A percentile compares a stretch with the other conserved stretches of the same genome.
Evolutionary conservation across 2,113 vertebrate species (phyloP).

Genomic region (Heterotis niloticus): DNA sequence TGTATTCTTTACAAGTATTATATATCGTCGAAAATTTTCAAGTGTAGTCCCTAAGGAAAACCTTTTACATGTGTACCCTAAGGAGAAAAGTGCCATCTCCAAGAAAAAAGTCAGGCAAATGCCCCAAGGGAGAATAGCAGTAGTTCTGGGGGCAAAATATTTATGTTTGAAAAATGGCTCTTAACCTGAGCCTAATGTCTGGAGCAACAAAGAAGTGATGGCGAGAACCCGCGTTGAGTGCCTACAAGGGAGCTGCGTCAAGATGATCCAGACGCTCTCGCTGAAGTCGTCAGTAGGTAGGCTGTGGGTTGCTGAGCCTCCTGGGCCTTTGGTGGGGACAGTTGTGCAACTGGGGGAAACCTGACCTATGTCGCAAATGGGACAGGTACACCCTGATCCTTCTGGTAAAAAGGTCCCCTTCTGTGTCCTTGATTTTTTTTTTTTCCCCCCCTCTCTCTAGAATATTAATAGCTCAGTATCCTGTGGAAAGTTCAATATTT

Average conservation of each 20-base stretch:
- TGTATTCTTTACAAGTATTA: neutral
- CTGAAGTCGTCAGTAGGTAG: neutral
- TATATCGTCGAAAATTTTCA: neutral
- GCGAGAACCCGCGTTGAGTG: neutral
- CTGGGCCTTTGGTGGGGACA: neutral
- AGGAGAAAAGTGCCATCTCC: neutral
- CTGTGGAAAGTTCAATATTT: slow-evolving; percentile 62
- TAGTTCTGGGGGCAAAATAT: slow-evolving; percentile 4
- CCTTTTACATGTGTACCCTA: neutral
- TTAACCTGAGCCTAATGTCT: slow-evolving; percentile 30
- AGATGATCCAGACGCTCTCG: neutral
- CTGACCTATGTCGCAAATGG: neutral
- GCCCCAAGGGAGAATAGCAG: neutral
- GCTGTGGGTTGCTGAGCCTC: neutral
- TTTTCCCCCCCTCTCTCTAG: neutral
- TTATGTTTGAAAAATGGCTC: slow-evolving; percentile 53
- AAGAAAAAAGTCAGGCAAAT: slow-evolving; percentile 9
- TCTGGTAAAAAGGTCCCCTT: neutral
- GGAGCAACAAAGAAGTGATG: neutral
- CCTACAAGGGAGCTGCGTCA: neutral
- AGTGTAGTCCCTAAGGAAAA: neutral
- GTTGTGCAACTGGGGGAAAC: neutral
- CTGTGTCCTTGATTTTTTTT: slow-evolving; percentile 30
- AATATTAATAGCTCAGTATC: slow-evolving; percentile 22
- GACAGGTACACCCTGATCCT: neutral